A percentile compares a stretch with the other conserved stretches of the same genome.
Evolutionary conservation across 1,140 invertebrate genomes (phyloP).

Genomic region (Drosophila truncata): DNA sequence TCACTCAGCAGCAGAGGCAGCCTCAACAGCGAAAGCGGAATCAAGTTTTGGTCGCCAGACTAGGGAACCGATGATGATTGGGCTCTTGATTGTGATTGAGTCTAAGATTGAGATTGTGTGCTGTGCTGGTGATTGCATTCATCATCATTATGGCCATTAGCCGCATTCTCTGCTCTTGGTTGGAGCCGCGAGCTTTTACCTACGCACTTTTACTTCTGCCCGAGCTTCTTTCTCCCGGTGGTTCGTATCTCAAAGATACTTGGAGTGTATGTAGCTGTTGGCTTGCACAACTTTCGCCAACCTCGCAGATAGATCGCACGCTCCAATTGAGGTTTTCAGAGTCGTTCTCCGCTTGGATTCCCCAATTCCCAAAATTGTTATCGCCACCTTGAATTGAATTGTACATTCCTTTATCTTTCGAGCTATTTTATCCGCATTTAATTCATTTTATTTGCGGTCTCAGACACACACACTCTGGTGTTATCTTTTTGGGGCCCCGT

Average conservation of each 20-base stretch:
- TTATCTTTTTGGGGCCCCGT: constrained; percentile 38
- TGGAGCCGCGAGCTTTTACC: constrained; percentile 60
- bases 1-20: constrained; percentile 48
- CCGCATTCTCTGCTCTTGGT: constrained; percentile 49
- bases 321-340: constrained; percentile 66
- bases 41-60: constrained; percentile 28
- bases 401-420: constrained; percentile 32
- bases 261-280: constrained; percentile 10
- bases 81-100: constrained; percentile 55
- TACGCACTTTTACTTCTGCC: constrained; percentile 75
- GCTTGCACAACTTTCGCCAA: constrained; percentile 66
- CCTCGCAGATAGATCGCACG: constrained; percentile 64
- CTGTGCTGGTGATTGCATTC: constrained; percentile 69
- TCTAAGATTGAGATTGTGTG: constrained; percentile 61
- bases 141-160: constrained; percentile 74
- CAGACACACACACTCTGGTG: not conserved
- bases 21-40: constrained; percentile 54
- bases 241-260: constrained; percentile 15
- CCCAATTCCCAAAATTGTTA: constrained; percentile 48
- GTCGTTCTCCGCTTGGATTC: constrained; percentile 28
- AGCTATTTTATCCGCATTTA: constrained; percentile 41
- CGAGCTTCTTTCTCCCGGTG: constrained; percentile 11
- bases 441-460: constrained; percentile 43
- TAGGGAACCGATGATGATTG: constrained; percentile 52
- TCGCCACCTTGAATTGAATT: constrained; percentile 42